Evolutionary conservation across 2,888 invertebrate species (phyloP), one percentile per base, ranked within the genome.

Genomic region (Eutolmus rufibarbis): DNA sequence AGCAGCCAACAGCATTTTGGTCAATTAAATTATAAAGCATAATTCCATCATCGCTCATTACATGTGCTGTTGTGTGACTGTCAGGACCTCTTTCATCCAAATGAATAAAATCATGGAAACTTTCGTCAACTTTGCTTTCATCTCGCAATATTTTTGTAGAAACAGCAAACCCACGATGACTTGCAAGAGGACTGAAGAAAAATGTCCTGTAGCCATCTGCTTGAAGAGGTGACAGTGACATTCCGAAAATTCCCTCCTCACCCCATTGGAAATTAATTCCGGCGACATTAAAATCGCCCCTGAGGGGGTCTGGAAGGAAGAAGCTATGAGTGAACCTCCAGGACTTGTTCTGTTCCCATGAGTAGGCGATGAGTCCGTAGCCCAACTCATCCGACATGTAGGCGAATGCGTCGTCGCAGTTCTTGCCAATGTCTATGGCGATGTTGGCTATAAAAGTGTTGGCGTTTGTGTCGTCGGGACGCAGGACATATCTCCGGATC

Each of bases 261-360:
- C 95, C 95, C 97, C 97, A 97, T 91, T 97, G 97, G 94, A 97
- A 97, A 91, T 97, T 97, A 14, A 97, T 92, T 0, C 97, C 96
- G 5, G 95, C 96, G 88, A 96, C 95, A 90, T 96, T 96, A 91
- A 95, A 97, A 90, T 97, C 96, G 7, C 96, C 96, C 19, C 94
- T 94, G 4, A 97, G 92, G 0, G 97, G 97, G 91, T 97, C 97
- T 0, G 97, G 97, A 93, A 95, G 94, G 93, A 97, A 97, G 91
- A 94, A 97, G 89, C 96, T 95, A 91, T 97, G 97, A 9, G 94
- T 94, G 90, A 97, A 95, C 89, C 97, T 94, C 97, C 97, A 97
- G 0, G 97, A 97, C 89, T 93, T 95, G 91, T 97, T 95, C 89
- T 94, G 93, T 90, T 95, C 94, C 95, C 95, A 96, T 0, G 96